phyloP scores from a whole-genome alignment of 2,888 invertebrate genomes.

The Caenorhabditis uteleia region DNA sequence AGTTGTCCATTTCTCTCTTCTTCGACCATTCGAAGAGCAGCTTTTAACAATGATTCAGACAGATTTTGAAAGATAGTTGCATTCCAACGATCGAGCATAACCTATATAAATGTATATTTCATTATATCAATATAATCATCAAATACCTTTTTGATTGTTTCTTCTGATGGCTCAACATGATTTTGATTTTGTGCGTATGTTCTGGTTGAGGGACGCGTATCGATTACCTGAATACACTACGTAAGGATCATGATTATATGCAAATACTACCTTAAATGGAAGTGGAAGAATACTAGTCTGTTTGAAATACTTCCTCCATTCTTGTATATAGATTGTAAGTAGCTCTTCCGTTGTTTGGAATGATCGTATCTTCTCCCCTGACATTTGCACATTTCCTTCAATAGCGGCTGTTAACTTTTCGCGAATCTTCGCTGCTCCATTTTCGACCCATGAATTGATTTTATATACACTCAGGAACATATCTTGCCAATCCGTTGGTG shows the following conservation, averaged over 20 bases:
- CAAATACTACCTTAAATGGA: slow-evolving; percentile 58
- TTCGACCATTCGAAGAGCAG: slow-evolving; percentile 96
- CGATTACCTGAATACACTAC: too few species aligned
- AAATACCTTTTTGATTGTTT: too few species aligned
- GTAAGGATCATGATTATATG: too few species aligned
- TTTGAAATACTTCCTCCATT: slow-evolving; percentile 97
- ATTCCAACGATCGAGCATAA: slow-evolving; percentile 97
- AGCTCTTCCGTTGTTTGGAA: slow-evolving; percentile 93
- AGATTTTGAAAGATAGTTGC: slow-evolving; percentile 94
- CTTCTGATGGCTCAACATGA: too few species aligned
- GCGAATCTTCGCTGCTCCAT: slow-evolving; percentile 74
- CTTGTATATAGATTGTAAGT: slow-evolving; percentile 92
- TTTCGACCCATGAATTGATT: slow-evolving; percentile 96
- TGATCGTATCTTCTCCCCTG: slow-evolving; percentile 79
- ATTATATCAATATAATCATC: too few species aligned
- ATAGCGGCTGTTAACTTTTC: slow-evolving; percentile 47
- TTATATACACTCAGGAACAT: slow-evolving; percentile 80
- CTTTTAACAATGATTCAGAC: slow-evolving; percentile 85
- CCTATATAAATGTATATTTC: slow-evolving; percentile 7
- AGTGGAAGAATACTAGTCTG: slow-evolving; percentile 85
- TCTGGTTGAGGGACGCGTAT: too few species aligned
- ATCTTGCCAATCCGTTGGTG: slow-evolving; percentile 90
- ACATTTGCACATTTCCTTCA: slow-evolving; percentile 49
- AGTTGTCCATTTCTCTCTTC: slow-evolving; percentile 96
- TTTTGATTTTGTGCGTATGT: too few species aligned